Base-by-base conservation (phyloP, 1,140 invertebrate species). In the Helicorthomorpha holstii region DNA sequence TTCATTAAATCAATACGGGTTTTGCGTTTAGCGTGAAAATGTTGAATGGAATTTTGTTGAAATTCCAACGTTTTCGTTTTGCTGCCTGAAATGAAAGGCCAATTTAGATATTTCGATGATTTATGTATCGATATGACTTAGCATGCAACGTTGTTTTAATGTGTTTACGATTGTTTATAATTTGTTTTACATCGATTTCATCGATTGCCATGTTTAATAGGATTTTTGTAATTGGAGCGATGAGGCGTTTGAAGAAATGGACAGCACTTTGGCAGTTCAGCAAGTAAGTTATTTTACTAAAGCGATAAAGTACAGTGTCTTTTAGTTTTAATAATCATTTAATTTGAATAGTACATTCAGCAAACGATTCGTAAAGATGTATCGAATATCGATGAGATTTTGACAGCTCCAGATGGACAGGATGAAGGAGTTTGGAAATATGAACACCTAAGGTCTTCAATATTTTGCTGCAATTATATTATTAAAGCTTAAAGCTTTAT, bases 371-470 rank as follows among this genome's bases (percentile, higher is more conserved):
- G 90, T 57, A 80, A 80, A 57, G 88, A 98, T 71, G 86, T 90
- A 25, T 77, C 82, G 22, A 90, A 94, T 72, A 83, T 98, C 50
- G 93, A 97, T 60, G 76, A 84, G 29, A 98, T 99, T 62, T 70
- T 99, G 14, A 90, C 80, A 58, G 89, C 94, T 69, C 96, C 96
- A 19, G 92, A 97, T 59, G 82, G 85, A 10, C 91, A 98, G 67
- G 95, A 99, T 67, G 93, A 98, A 71, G 94, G 94, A 34, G 93
- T 98, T 10, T 99, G 96, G 96, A 99, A 99, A 72, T 99, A 99
- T 69, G 96, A 99, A 73, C 96, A 99, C 73, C 74, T 99, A 29
- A 77, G 85, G 75, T 82, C 71, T n/a, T 34, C 29, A 7, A 34
- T 34, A 7, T 34, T 7, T 34, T 34, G n/a, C n/a, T n/a, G n/a